Evolutionary conservation across 2,113 vertebrate genomes (phyloP).

Genomic region (Lepus timidus): DNA sequence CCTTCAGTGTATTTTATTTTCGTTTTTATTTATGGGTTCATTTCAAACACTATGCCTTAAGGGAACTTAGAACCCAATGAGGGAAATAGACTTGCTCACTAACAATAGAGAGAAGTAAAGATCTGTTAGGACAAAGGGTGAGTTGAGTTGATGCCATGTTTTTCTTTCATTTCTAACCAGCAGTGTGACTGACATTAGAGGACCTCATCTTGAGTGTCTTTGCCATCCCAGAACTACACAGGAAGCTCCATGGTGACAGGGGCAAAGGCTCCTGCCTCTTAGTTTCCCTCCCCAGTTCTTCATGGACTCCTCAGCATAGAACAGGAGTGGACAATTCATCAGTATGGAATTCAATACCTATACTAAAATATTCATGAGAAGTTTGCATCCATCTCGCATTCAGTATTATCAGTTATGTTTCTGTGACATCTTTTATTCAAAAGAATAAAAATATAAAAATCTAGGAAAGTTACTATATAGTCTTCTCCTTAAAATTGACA

Average conservation of each 20-base stretch:
- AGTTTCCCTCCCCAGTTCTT: background rate
- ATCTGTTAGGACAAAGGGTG: background rate
- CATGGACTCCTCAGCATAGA: no score
- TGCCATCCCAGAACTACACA: background rate
- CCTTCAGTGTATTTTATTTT: background rate
- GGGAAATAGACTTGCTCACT: background rate
- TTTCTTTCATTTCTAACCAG: background rate
- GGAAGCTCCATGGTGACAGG: background rate
- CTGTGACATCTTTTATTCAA: background rate
- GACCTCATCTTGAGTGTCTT: no score
- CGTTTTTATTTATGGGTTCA: background rate
- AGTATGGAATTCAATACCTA: background rate
- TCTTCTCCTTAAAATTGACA: background rate
- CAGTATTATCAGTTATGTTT: background rate
- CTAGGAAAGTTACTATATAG: background rate
- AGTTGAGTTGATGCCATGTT: background rate
- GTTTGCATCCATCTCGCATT: background rate
- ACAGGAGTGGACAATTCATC: background rate
- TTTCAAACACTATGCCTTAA: background rate
- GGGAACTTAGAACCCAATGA: background rate
- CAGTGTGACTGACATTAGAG: background rate
- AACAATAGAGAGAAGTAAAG: background rate
- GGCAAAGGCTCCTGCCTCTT: background rate
- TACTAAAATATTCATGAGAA: background rate
- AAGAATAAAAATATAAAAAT: background rate